Evolutionary conservation across 2,888 invertebrate species (phyloP).

Genomic region (Drosophila buzzatii): DNA sequence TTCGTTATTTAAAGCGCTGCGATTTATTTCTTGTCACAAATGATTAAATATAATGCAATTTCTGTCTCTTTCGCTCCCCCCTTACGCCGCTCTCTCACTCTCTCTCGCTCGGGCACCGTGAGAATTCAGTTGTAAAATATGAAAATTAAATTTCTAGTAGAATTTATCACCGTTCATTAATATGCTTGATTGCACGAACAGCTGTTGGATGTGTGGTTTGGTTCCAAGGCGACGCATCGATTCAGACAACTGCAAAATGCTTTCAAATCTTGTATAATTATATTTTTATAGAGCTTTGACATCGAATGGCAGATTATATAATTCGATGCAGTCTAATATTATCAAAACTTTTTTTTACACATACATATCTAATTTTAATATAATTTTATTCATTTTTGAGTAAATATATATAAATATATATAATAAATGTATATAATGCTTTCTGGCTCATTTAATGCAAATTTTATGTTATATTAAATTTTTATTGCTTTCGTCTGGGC

Average conservation of each 20-base stretch:
- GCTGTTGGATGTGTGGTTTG: constrained; percentile 58
- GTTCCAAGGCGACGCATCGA: constrained; percentile 42
- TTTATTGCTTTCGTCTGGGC: constrained; percentile 68
- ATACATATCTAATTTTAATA: neutral
- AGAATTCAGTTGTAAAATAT: constrained; percentile 46
- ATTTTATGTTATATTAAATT: constrained; percentile 40
- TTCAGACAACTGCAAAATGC: constrained; percentile 56
- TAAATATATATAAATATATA: neutral
- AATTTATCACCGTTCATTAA: constrained; percentile 69
- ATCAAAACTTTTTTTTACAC: neutral
- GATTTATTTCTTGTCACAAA: constrained; percentile 80
- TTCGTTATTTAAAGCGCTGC: constrained; percentile 43
- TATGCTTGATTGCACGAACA: constrained; percentile 75
- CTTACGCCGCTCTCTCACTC: neutral
- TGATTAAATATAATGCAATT: constrained; percentile 67
- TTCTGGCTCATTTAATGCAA: constrained; percentile 36
- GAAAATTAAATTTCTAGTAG: constrained; percentile 52
- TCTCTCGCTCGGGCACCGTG: neutral
- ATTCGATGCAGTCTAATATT: neutral
- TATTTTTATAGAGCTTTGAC: constrained; percentile 33
- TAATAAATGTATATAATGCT: neutral
- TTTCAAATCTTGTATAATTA: constrained; percentile 27
- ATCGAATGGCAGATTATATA: constrained; percentile 21
- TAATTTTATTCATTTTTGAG: neutral
- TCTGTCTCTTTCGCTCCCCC: constrained; percentile 17